Conservation (phyloP, 1,140 invertebrate genomes). For the Magallana ariakensis region DNA sequence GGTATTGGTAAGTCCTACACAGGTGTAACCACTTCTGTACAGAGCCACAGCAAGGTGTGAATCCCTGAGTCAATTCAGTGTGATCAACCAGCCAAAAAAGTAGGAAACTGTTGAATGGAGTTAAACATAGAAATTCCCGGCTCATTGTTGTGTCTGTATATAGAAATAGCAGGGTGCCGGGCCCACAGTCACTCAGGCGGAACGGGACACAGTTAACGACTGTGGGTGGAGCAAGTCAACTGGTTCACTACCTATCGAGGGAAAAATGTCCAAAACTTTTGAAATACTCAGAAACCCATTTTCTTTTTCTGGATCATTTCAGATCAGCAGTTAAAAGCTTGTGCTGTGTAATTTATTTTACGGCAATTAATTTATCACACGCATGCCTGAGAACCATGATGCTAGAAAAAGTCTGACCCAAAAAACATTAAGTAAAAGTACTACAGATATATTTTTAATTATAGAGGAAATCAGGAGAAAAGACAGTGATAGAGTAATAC, state of each 20-base stretch:
- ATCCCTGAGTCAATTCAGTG: background rate
- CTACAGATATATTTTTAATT: too few species aligned
- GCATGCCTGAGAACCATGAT: too few species aligned
- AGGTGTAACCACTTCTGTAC: background rate
- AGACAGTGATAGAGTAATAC: too few species aligned
- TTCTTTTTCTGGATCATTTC: background rate
- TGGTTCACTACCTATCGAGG: background rate
- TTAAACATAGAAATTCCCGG: background rate
- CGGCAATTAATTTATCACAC: too few species aligned
- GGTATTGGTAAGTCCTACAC: background rate
- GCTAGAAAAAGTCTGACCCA: too few species aligned
- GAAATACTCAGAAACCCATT: background rate
- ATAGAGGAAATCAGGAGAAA: too few species aligned
- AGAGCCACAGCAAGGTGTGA: background rate
- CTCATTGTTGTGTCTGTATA: background rate
- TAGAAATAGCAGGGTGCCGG: background rate
- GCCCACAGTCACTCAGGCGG: background rate
- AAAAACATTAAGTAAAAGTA: too few species aligned
- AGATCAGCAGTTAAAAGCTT: too few species aligned
- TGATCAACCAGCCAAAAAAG: slow-evolving; percentile 26
- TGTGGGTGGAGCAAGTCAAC: background rate
- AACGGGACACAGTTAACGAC: background rate
- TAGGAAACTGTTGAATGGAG: background rate
- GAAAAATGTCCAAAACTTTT: background rate
- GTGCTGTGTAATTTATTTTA: too few species aligned